These are phyloP conservation scores for Theristicus caerulescens DNA, from an alignment of 2,113 vertebrate species.

Conservation along the genomic window DNA sequence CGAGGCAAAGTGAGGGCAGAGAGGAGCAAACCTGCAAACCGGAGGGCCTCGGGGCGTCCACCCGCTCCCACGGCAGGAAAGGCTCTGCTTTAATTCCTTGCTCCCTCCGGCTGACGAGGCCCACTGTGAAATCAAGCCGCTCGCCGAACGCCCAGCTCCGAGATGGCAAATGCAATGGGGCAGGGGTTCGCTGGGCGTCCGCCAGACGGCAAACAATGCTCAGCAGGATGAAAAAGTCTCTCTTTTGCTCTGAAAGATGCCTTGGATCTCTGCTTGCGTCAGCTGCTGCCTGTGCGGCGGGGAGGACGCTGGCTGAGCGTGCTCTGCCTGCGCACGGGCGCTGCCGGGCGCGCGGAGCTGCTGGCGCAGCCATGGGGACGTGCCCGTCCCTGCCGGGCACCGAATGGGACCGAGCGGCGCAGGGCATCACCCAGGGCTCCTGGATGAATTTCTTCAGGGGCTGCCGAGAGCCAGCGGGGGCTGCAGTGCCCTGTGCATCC, in stretches of 20 bases:
- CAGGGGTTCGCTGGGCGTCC: background rate
- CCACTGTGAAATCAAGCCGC: background rate
- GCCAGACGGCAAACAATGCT: background rate
- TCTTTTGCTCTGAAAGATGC: background rate
- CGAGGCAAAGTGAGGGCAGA: background rate
- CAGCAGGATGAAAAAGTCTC: background rate
- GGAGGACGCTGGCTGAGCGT: fast-evolving
- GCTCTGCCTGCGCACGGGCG: fast-evolving
- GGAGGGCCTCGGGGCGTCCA: background rate
- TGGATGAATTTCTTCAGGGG: no score
- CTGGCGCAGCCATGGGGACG: fast-evolving
- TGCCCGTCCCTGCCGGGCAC: background rate
- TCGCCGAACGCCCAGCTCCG: background rate
- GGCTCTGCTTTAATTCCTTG: background rate
- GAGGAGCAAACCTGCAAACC: conserved; percentile 4
- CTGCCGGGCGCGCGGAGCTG: background rate
- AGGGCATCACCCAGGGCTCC: background rate
- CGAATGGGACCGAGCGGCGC: background rate
- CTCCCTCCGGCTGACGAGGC: background rate
- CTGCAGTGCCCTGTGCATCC: background rate
- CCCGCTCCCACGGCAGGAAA: background rate
- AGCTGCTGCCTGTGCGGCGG: background rate
- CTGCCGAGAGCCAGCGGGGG: fast-evolving
- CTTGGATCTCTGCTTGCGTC: background rate
- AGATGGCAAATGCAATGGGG: background rate